Conservation (phyloP, 1,140 invertebrate species). For the Drepana arcuata region DNA sequence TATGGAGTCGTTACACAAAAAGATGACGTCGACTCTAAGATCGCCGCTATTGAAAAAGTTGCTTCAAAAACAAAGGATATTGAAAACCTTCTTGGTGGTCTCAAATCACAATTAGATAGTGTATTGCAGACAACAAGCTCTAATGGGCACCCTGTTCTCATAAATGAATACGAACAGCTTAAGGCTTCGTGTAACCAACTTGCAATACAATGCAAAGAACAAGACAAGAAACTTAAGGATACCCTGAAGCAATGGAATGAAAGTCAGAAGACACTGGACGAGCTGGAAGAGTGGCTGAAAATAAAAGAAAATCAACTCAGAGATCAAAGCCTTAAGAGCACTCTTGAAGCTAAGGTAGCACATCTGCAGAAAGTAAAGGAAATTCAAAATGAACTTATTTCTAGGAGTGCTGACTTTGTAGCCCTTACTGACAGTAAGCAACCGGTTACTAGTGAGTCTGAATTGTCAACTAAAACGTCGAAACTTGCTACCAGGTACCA, state of each 20-base stretch:
- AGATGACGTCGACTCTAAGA: conserved; percentile 82
- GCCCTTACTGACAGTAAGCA: conserved; percentile 80
- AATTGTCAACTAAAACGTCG: conserved; percentile 82
- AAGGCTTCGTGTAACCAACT: conserved; percentile 85
- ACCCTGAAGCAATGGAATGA: conserved; percentile 84
- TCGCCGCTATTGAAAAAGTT: conserved; percentile 83
- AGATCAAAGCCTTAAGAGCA: conserved; percentile 92
- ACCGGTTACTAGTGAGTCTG: conserved; percentile 82
- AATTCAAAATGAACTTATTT: conserved; percentile 81
- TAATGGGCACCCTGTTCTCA: conserved; percentile 82
- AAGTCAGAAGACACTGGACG: conserved; percentile 84
- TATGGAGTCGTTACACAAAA: conserved; percentile 82
- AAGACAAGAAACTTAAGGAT: conserved; percentile 79
- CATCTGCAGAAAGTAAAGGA: conserved; percentile 86
- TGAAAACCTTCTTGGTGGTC: conserved; percentile 79
- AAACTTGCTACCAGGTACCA: conserved; percentile 89
- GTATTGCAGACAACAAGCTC: conserved; percentile 86
- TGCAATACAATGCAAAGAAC: conserved; percentile 78
- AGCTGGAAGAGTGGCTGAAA: conserved; percentile 87
- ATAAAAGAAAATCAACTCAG: conserved; percentile 87
- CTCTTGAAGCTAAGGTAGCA: conserved; percentile 83
- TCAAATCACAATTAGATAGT: conserved; percentile 79
- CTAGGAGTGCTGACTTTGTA: conserved; percentile 81
- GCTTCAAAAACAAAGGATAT: conserved; percentile 81
- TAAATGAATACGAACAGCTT: conserved; percentile 83